Evolutionary conservation across 2,797 vertebrate species (phyloP).

Genomic region (Sparus aurata): DNA sequence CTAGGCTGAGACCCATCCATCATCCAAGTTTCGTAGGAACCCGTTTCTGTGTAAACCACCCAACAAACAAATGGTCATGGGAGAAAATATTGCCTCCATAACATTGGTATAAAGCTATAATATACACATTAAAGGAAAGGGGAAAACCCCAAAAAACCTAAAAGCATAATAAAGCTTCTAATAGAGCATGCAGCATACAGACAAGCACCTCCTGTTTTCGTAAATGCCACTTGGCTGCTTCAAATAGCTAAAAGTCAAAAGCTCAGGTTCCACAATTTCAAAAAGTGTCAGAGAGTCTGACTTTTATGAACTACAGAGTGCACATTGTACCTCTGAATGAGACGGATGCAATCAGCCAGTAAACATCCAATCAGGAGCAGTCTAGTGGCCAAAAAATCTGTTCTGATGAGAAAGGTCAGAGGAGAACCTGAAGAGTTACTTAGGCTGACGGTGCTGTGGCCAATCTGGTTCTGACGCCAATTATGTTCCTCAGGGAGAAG

Average conservation of each 20-base stretch:
- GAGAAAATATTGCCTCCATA: too few species aligned
- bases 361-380: slow-evolving; percentile 43
- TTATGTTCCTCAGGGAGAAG: background rate
- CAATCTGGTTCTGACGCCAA: slow-evolving; percentile 1
- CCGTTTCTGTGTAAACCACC: too few species aligned
- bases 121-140: too few species aligned
- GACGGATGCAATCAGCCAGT: slow-evolving; percentile 33
- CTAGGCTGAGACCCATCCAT: too few species aligned
- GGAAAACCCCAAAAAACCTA: too few species aligned
- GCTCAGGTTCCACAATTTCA: background rate
- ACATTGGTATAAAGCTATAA: too few species aligned
- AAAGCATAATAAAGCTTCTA: too few species aligned
- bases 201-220: background rate
- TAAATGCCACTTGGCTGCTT: background rate
- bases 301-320: background rate
- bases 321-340: background rate
- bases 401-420: slow-evolving; percentile 44
- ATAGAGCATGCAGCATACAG: too few species aligned
- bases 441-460: slow-evolving; percentile 3
- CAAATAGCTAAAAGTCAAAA: background rate
- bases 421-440: slow-evolving; percentile 7
- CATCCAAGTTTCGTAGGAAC: too few species aligned
- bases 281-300: background rate
- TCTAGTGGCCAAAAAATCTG: background rate
- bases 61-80: too few species aligned